Evolutionary conservation across 1,140 invertebrate species (phyloP).

Genomic region (Cydia strobilella): DNA sequence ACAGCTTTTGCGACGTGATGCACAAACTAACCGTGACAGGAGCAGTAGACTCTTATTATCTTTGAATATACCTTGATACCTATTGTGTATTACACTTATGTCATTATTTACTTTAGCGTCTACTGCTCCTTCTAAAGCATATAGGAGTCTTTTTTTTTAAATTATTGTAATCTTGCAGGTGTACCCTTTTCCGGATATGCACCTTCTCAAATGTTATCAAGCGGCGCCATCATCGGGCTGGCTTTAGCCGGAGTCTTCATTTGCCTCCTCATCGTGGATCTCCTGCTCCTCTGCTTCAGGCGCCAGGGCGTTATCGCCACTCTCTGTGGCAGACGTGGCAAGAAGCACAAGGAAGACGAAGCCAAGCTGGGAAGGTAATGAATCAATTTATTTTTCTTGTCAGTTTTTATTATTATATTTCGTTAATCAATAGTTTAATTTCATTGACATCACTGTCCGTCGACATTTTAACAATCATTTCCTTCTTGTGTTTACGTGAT

Average conservation of each 20-base stretch:
- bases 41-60: slow-evolving; percentile 51
- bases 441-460: slow-evolving; percentile 52
- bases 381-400: background rate
- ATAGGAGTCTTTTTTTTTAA: slow-evolving; percentile 34
- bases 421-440: slow-evolving; percentile 31
- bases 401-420: slow-evolving; percentile 28
- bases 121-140: slow-evolving; percentile 53
- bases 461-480: slow-evolving; percentile 50
- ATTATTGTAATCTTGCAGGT: slow-evolving; percentile 72
- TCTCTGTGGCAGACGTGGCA: slow-evolving; percentile 84
- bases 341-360: slow-evolving; percentile 88
- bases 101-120: slow-evolving; percentile 39
- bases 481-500: slow-evolving; percentile 39
- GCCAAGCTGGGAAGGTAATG: slow-evolving; percentile 89
- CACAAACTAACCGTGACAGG: slow-evolving; percentile 66
- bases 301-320: slow-evolving; percentile 86
- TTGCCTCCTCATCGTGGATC: slow-evolving; percentile 88
- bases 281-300: slow-evolving; percentile 87
- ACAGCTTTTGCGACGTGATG: slow-evolving; percentile 69
- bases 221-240: slow-evolving; percentile 88
- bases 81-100: slow-evolving; percentile 34
- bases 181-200: slow-evolving; percentile 79
- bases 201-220: slow-evolving; percentile 83
- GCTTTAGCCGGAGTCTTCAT: slow-evolving; percentile 87
- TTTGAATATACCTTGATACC: background rate